A percentile compares a stretch with the other conserved stretches of the same genome.
Conservation (phyloP, 37 sponge, comb jelly and placozoan genomes). For the Amphimedon queenslandica region DNA sequence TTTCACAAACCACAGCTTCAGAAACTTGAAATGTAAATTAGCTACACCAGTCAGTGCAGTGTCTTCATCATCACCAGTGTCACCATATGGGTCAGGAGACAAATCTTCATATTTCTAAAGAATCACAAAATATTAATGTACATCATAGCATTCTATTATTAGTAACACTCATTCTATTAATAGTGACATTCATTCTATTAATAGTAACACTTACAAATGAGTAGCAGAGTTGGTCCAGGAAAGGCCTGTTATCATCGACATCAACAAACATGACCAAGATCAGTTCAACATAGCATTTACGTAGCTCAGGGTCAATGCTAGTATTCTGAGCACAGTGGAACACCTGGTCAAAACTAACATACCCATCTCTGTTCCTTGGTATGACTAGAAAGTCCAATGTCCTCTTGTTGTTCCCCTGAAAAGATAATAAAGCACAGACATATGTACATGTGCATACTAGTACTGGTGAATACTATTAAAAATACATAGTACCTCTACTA, state of each 20-base stretch:
- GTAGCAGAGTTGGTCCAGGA: conserved; percentile 52
- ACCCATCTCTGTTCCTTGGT: not conserved
- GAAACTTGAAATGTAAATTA: conserved; percentile 37
- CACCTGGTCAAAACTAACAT: conserved; percentile 43
- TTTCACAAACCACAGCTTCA: conserved; percentile 64
- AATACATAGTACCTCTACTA: no score
- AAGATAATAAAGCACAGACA: not conserved
- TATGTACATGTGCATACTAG: not conserved
- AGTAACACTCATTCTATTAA: not conserved
- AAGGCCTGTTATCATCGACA: conserved; percentile 56
- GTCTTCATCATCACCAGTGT: conserved; percentile 10
- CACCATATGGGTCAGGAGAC: conserved; percentile 18
- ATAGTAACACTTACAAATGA: conserved; percentile 44
- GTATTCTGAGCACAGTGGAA: conserved; percentile 19
- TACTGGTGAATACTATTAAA: not conserved
- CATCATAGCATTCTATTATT: not conserved
- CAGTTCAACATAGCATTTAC: conserved; percentile 45
- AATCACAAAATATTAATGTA: not conserved
- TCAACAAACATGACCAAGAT: conserved; percentile 58
- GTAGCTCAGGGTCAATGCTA: conserved; percentile 21
- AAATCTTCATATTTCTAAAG: conserved; percentile 17
- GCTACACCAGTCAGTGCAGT: conserved; percentile 48
- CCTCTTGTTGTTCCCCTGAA: conserved; percentile 35
- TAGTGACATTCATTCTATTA: not conserved
- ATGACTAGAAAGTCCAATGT: not conserved